Conservation (phyloP, 2,113 vertebrate genomes). For the Hirundichthys speculiger region DNA sequence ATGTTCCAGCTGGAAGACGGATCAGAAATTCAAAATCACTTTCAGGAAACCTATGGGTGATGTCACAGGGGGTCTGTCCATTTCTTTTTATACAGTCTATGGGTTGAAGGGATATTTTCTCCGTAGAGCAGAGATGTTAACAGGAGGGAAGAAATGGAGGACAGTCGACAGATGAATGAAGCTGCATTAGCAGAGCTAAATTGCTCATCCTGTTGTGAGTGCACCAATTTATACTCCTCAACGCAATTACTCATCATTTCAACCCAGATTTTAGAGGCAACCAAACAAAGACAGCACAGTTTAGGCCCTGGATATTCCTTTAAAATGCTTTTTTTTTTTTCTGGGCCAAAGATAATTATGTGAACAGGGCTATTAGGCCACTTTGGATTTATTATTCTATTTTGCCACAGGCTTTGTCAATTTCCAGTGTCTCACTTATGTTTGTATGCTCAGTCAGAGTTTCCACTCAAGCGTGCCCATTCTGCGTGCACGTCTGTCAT, state of each 20-base stretch:
- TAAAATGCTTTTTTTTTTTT: neutral
- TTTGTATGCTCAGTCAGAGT: conserved; percentile 13
- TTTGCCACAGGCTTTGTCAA: conserved; percentile 16
- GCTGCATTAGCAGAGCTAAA: conserved; percentile 40
- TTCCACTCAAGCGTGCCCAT: conserved; percentile 20
- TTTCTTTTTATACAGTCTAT: no score
- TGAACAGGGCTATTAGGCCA: conserved; percentile 12
- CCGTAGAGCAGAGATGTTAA: no score
- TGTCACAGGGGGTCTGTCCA: no score
- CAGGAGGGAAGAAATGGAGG: neutral
- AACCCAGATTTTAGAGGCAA: conserved; percentile 12
- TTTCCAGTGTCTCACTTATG: conserved; percentile 10
- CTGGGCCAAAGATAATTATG: conserved; percentile 10
- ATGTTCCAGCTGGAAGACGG: no score
- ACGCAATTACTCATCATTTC: neutral
- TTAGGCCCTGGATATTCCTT: conserved; percentile 3
- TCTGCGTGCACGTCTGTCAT: conserved; percentile 21
- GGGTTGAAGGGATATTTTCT: no score
- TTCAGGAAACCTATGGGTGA: no score
- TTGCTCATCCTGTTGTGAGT: conserved; percentile 27
- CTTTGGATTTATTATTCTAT: conserved; percentile 22
- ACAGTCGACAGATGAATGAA: conserved; percentile 22
- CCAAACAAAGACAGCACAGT: neutral
- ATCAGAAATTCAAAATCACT: no score
- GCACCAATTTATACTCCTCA: conserved; percentile 20